A percentile compares a stretch with the other conserved stretches of the same genome.
Evolutionary conservation across 2,113 vertebrate genomes (phyloP).

Genomic region (Circaetus cinerascens): DNA sequence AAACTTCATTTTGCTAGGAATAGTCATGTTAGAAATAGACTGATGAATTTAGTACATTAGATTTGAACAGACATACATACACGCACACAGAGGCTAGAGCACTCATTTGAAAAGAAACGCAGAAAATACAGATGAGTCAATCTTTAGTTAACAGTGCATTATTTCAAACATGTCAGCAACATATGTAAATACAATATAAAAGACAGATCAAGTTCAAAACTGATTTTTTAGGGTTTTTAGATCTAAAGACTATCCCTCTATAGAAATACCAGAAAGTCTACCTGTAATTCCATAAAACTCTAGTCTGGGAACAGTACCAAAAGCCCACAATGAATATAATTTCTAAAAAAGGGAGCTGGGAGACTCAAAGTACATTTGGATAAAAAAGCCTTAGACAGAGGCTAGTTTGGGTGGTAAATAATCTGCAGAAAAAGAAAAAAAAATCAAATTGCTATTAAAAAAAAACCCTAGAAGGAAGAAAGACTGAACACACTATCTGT

Average conservation of each 20-base stretch:
- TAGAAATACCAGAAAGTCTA: conserved; percentile 46
- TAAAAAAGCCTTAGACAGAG: background rate
- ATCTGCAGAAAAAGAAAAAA: background rate
- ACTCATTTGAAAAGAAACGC: conserved; percentile 62
- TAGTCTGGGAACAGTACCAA: conserved; percentile 36
- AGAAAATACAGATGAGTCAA: conserved; percentile 58
- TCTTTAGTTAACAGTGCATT: conserved; percentile 36
- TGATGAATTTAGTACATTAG: conserved; percentile 10
- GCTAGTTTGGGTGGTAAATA: background rate
- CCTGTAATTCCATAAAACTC: conserved; percentile 40
- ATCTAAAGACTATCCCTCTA: conserved; percentile 46
- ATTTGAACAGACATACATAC: background rate
- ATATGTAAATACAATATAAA: conserved; percentile 64
- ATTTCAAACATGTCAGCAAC: conserved; percentile 59
- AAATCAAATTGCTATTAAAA: background rate
- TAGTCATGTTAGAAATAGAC: conserved; percentile 48
- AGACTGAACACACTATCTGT: background rate
- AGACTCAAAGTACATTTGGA: conserved; percentile 50
- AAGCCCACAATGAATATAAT: conserved; percentile 23
- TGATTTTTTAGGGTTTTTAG: conserved; percentile 5
- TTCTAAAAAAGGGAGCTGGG: conserved; percentile 39
- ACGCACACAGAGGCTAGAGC: background rate
- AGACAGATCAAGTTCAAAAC: conserved; percentile 55
- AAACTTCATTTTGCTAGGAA: conserved; percentile 51
- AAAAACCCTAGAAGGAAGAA: background rate